phyloP scores from a whole-genome alignment of 2,797 vertebrate genomes.

The Philypnodon macrostomus region DNA sequence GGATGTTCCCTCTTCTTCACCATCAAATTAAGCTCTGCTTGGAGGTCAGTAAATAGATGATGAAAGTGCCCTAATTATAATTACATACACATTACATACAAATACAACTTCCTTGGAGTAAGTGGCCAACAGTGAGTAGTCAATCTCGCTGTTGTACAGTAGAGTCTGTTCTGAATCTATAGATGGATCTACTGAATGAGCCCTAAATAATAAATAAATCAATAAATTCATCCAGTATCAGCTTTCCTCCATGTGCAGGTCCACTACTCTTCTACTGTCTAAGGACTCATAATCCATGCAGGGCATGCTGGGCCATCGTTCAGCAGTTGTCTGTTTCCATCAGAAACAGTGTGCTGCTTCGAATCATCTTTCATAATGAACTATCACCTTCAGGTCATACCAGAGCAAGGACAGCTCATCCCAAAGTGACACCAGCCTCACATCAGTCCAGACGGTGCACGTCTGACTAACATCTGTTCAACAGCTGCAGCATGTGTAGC shows the following conservation, averaged over 20 bases:
- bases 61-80: too few species aligned
- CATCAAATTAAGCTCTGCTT: too few species aligned
- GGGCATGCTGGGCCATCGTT: slow-evolving; percentile 60
- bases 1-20: too few species aligned
- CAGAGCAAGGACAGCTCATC: slow-evolving; percentile 14
- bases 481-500: slow-evolving; percentile 21
- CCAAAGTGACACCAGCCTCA: slow-evolving; percentile 34
- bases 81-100: too few species aligned
- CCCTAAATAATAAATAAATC: too few species aligned
- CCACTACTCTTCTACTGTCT: slow-evolving; percentile 8
- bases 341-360: slow-evolving; percentile 32
- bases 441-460: slow-evolving; percentile 63
- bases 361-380: slow-evolving; percentile 32
- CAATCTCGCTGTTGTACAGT: too few species aligned
- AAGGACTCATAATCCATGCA: slow-evolving; percentile 63
- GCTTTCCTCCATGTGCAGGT: background rate
- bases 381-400: slow-evolving; percentile 22
- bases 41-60: too few species aligned
- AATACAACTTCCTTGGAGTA: too few species aligned
- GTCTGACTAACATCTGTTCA: slow-evolving; percentile 64
- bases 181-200: too few species aligned
- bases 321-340: slow-evolving; percentile 45
- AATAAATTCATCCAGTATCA: too few species aligned
- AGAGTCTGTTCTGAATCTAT: too few species aligned
- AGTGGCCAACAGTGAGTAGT: too few species aligned